These are phyloP conservation scores for Holcopasites calliopsidis DNA, from an alignment of 1,140 invertebrate genomes.

Conservation along the genomic window DNA sequence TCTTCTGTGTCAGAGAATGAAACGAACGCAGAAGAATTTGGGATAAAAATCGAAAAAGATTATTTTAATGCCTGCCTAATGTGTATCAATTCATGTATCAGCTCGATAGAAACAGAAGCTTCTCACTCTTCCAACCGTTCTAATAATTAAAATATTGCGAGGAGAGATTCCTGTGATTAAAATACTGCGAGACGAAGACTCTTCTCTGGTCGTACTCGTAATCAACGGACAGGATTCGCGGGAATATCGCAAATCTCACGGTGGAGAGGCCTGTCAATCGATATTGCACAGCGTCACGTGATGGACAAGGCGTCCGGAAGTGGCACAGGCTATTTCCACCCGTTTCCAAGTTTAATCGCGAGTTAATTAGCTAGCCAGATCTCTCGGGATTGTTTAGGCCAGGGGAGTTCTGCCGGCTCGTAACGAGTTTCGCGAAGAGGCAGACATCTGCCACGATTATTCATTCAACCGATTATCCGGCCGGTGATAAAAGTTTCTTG, in stretches of 20 bases:
- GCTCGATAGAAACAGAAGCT: no score
- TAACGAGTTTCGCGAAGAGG: conserved; percentile 38
- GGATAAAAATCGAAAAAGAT: no score
- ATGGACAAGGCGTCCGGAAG: conserved; percentile 43
- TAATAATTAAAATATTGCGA: no score
- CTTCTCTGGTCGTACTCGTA: neutral
- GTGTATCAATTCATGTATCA: neutral
- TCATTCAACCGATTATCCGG: conserved; percentile 31
- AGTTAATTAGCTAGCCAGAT: conserved; percentile 28
- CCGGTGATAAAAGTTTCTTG: conserved; percentile 6
- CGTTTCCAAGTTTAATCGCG: conserved; percentile 31
- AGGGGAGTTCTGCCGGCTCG: no score
- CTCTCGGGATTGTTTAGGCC: neutral
- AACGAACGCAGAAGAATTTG: neutral
- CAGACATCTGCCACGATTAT: conserved; percentile 36
- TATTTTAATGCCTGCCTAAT: neutral
- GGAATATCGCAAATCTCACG: conserved; percentile 13
- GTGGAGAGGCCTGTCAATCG: conserved; percentile 41
- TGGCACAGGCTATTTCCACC: neutral
- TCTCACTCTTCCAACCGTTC: no score
- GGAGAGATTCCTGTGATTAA: no score
- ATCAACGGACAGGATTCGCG: conserved; percentile 11
- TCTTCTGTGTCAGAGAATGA: neutral
- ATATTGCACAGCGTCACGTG: conserved; percentile 44
- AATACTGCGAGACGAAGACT: neutral